phyloP scores from a whole-genome alignment of 37 sponge, comb jelly and placozoan genomes.

The Spongilla lacustris region DNA sequence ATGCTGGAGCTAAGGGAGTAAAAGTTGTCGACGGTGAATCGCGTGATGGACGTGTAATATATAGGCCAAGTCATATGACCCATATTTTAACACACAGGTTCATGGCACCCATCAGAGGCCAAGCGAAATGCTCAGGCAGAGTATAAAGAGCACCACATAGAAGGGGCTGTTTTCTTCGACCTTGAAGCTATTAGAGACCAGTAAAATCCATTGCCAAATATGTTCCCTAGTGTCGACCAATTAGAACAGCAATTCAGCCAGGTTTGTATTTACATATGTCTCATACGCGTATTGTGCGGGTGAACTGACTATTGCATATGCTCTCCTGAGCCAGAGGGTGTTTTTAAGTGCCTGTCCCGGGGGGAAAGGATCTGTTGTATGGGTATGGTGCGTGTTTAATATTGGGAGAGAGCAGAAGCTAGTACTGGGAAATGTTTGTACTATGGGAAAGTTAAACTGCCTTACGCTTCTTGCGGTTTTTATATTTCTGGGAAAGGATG shows the following conservation, averaged over 20 bases:
- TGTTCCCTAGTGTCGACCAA: slow-evolving; percentile 53
- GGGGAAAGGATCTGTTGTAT: too few species aligned
- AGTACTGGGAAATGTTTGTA: too few species aligned
- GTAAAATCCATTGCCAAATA: slow-evolving; percentile 28
- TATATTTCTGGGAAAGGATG: too few species aligned
- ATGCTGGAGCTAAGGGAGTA: slow-evolving; percentile 2
- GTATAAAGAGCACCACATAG: slow-evolving; percentile 53
- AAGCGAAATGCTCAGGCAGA: slow-evolving; percentile 68
- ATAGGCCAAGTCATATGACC: not conserved
- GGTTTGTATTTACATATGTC: slow-evolving; percentile 3
- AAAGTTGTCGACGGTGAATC: slow-evolving; percentile 22
- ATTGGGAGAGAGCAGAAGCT: too few species aligned
- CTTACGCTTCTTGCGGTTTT: too few species aligned
- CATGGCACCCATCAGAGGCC: slow-evolving; percentile 55
- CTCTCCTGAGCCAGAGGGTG: too few species aligned
- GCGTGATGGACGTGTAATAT: not conserved
- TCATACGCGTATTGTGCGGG: too few species aligned
- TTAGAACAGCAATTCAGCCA: slow-evolving; percentile 54
- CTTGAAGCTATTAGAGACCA: slow-evolving; percentile 29
- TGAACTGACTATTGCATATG: too few species aligned
- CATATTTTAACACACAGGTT: slow-evolving; percentile 10
- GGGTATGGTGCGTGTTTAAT: too few species aligned
- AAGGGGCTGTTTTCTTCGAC: slow-evolving; percentile 64
- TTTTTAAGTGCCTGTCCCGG: too few species aligned
- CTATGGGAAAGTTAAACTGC: too few species aligned